Evolutionary conservation across 2,113 vertebrate species (phyloP).

Genomic region (Tonatia bakeri): DNA sequence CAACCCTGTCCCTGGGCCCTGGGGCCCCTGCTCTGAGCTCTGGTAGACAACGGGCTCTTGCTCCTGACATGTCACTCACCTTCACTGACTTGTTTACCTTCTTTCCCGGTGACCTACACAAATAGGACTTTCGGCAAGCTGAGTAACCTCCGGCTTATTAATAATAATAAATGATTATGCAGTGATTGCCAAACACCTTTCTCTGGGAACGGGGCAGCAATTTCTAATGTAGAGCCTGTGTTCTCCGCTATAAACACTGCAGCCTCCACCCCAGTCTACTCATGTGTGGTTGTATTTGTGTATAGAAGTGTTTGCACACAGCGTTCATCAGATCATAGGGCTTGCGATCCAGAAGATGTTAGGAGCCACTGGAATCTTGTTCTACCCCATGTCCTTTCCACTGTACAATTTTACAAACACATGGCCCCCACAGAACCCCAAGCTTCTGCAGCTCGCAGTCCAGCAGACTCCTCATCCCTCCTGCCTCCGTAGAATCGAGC

Average conservation of each 20-base stretch:
- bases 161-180: neutral
- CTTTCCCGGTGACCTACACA: neutral
- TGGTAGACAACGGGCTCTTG: neutral
- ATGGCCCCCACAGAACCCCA: rapidly evolving
- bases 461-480: neutral
- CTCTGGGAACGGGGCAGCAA: neutral
- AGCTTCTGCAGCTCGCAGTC: neutral
- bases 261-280: rapidly evolving
- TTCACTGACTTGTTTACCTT: neutral
- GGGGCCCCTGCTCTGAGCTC: neutral
- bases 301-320: neutral
- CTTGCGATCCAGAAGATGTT: neutral
- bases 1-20: neutral
- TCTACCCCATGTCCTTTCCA: neutral
- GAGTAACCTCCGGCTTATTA: neutral
- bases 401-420: neutral
- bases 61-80: neutral
- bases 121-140: neutral
- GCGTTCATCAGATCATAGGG: neutral
- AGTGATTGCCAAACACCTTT: neutral
- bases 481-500: neutral
- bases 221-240: neutral
- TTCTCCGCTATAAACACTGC: neutral
- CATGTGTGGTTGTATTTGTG: neutral
- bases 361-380: neutral